Conservation (phyloP, 2,113 vertebrate genomes). For the Indri indri region DNA sequence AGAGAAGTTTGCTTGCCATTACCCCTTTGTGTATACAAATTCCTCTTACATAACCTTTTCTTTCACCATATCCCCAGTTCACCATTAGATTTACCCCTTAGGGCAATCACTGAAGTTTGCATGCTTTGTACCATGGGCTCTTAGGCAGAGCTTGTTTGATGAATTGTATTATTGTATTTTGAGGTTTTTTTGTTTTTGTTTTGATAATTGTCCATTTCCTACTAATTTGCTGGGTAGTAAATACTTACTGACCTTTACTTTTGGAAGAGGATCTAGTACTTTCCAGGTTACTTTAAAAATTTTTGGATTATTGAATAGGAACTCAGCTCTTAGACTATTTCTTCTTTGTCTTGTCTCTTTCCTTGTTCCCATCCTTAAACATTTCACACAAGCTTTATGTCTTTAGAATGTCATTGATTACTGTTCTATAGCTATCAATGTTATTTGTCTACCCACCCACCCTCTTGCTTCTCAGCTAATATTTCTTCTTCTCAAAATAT, state of each 20-base stretch:
- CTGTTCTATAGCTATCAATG: not conserved
- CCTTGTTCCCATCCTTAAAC: not conserved
- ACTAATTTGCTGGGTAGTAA: not conserved
- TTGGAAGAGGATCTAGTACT: not conserved
- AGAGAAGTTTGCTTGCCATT: not conserved
- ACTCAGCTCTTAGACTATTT: not conserved
- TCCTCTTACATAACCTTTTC: not conserved
- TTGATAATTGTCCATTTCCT: not conserved
- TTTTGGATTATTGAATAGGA: not conserved
- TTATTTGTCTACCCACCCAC: not conserved
- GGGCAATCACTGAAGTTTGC: not conserved
- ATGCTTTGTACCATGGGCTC: not conserved
- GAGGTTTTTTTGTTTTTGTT: not conserved
- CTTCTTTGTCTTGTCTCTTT: not conserved
- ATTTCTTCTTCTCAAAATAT: not conserved
- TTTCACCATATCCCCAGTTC: not conserved
- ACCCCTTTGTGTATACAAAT: not conserved
- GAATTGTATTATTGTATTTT: not conserved
- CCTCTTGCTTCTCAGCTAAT: not conserved
- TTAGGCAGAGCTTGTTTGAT: not conserved
- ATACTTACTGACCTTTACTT: not conserved
- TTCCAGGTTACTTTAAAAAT: not conserved
- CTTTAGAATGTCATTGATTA: not conserved
- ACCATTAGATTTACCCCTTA: not conserved
- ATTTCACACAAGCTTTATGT: not conserved